phyloP scores from a whole-genome alignment of 2,797 vertebrate species.

The Fratercula arctica region DNA sequence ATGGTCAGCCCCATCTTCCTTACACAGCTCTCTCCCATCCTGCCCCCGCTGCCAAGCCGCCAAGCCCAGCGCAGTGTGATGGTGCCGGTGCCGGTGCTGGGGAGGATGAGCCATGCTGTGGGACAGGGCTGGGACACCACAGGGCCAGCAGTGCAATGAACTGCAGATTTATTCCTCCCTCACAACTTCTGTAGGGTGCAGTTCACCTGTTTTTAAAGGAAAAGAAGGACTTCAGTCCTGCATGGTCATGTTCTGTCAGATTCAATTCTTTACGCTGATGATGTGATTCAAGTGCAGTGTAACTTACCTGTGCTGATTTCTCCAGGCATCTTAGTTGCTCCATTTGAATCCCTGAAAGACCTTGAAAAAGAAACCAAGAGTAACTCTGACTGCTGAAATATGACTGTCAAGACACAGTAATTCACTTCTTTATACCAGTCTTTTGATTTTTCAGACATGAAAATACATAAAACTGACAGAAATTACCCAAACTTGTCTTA shows the following conservation, averaged over 20 bases:
- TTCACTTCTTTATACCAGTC: neutral
- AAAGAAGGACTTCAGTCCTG: neutral
- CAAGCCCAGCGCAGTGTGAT: fast-evolving
- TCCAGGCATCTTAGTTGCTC: neutral
- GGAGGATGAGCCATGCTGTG: no score
- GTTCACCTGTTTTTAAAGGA: neutral
- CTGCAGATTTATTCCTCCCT: neutral
- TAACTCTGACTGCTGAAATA: neutral
- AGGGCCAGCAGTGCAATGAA: fast-evolving
- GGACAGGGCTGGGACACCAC: fast-evolving
- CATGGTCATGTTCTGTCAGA: fast-evolving
- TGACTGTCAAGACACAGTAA: neutral
- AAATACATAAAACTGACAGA: neutral
- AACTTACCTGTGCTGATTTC: neutral
- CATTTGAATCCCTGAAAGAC: neutral
- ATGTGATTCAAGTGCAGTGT: neutral
- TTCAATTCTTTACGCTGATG: neutral
- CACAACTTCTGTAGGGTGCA: neutral
- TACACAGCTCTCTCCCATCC: neutral
- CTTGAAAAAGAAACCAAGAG: neutral
- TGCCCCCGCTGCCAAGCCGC: fast-evolving
- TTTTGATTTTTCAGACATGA: neutral
- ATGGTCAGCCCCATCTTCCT: neutral
- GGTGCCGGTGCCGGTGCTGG: neutral
- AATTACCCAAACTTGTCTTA: neutral